Percentiles rank a stretch among this genome's conserved stretches.
Evolutionary conservation across 2,113 vertebrate genomes (phyloP).

Genomic region (Cercopithecus mona): DNA sequence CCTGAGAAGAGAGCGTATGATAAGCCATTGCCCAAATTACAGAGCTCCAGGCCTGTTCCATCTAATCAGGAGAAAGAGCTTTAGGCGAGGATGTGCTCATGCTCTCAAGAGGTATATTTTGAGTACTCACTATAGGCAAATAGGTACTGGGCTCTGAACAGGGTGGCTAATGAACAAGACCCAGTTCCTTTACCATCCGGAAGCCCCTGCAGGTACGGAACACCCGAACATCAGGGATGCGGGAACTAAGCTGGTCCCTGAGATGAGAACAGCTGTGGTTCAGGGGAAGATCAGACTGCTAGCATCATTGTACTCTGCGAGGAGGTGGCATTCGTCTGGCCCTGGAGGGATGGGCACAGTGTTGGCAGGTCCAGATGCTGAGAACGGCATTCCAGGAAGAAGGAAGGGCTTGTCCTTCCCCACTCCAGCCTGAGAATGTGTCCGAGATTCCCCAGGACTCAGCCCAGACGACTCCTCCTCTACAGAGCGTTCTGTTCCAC

Average conservation of each 20-base stretch:
- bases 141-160: not conserved
- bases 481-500: not conserved
- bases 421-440: not conserved
- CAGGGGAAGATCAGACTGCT: not conserved
- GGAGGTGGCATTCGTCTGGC: not conserved
- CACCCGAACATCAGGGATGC: no score
- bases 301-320: not conserved
- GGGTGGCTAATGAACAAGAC: not conserved
- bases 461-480: not conserved
- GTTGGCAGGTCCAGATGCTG: not conserved
- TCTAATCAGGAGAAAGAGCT: not conserved
- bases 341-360: not conserved
- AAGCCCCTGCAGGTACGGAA: not conserved
- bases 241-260: fast-evolving
- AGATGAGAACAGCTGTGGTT: not conserved
- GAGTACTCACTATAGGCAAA: not conserved
- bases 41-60: not conserved
- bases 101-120: not conserved
- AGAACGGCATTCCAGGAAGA: not conserved
- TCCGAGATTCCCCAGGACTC: not conserved
- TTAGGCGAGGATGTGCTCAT: no score
- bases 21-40: not conserved
- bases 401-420: not conserved
- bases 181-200: no score
- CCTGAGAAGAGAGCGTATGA: not conserved